Evolutionary conservation across 2,797 vertebrate species (phyloP), one percentile per base, ranked within the genome.

Genomic region (Picus viridis): DNA sequence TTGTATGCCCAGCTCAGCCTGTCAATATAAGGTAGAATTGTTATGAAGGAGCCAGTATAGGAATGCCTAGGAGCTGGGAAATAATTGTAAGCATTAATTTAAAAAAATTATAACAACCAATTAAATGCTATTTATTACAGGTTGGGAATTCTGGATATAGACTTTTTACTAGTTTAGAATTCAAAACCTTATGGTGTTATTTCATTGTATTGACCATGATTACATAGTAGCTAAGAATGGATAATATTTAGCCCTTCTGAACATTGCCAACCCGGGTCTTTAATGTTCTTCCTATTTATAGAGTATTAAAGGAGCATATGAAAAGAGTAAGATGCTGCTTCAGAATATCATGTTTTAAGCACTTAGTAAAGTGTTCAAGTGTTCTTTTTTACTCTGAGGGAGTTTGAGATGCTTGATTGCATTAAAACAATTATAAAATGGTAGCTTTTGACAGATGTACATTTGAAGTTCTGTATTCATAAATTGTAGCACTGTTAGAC

Each of bases 111-210:
- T 43, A 39, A n/a, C 2, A 26, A 27, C 5, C 5, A 1, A 34
- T 54, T 74, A 45, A 47, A 30, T 29, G 7, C 26, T 2, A 15
- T 12, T 62, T 43, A 53, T 32, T 64, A 3, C 14, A 20, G 19
- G 5, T 43, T 16, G 27, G 7, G 20, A 26, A 53, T 83, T 83
- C 3, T 57, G 15, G 3, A 9, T 64, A 27, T 57, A 34, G 4
- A 17, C 2, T 14, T n/a, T 58, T 30, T 4, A 9, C 5, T 61
- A 7, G 17, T 29, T 70, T 65, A n/a, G 43, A 53, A 34, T 17
- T 22, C 0, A 27, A 65, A 72, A 23, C 12, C 5, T 5, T 9
- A 43, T 1, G 1, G 6, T 2, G 1, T 43, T 86, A 16, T 62
- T 88, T 71, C 4, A 36, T 71, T 80, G 3, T 63, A 5, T 70